A percentile compares a stretch with the other conserved stretches of the same genome.
Evolutionary conservation across 2,797 vertebrate species (phyloP).

Genomic region (Thalassophryne amazonica): DNA sequence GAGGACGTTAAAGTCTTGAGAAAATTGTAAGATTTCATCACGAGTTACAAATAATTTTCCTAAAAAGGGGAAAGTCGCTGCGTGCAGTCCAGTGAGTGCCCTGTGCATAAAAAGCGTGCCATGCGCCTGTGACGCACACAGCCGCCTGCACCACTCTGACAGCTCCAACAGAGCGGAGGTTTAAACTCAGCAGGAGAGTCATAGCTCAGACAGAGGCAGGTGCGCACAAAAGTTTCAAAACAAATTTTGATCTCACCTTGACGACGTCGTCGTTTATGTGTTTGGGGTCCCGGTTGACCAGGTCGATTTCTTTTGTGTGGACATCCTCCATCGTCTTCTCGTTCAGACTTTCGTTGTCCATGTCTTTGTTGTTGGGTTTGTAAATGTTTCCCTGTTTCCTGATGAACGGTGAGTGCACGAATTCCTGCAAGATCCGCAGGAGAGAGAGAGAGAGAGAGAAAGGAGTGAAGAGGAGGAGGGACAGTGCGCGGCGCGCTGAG

Average conservation of each 20-base stretch:
- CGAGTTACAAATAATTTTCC: slow-evolving; percentile 14
- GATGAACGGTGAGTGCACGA: slow-evolving; percentile 88
- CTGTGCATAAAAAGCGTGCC: slow-evolving; percentile 9
- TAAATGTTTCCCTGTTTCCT: slow-evolving; percentile 98
- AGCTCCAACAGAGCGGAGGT: too few species aligned
- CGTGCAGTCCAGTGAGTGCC: slow-evolving; percentile 8
- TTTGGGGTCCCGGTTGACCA: slow-evolving; percentile 95
- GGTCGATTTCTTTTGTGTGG: slow-evolving; percentile 97
- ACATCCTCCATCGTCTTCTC: slow-evolving; percentile 89
- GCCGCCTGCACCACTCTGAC: neutral
- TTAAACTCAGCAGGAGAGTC: too few species aligned
- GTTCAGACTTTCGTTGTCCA: slow-evolving; percentile 90
- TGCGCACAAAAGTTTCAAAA: neutral
- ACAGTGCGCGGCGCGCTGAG: slow-evolving; percentile 7
- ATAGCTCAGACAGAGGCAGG: too few species aligned
- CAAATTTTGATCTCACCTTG: slow-evolving; percentile 83
- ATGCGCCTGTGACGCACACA: slow-evolving; percentile 31
- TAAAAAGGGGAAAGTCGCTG: slow-evolving; percentile 41
- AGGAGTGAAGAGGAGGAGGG: slow-evolving; percentile 29
- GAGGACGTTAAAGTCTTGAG: slow-evolving; percentile 7
- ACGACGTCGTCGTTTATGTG: slow-evolving; percentile 94
- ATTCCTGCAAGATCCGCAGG: slow-evolving; percentile 78
- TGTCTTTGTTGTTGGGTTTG: slow-evolving; percentile 96
- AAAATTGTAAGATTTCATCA: too few species aligned
- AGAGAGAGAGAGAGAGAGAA: slow-evolving; percentile 40